Evolutionary conservation across 2,888 invertebrate genomes (phyloP).

Genomic region (Drosophila helvetica): DNA sequence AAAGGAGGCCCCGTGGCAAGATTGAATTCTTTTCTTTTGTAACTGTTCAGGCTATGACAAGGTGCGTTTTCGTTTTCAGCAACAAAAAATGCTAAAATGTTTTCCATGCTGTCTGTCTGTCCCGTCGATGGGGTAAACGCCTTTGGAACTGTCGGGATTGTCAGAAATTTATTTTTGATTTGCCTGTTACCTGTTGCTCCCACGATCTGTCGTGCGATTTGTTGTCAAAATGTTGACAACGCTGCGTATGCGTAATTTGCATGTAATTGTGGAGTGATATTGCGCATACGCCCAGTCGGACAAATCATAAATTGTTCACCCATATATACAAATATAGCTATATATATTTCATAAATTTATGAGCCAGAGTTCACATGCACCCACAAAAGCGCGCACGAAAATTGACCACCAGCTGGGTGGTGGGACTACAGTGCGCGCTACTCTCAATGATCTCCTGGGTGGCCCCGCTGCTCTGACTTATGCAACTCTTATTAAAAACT

Average conservation of each 20-base stretch:
- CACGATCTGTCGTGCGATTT: conserved; percentile 77
- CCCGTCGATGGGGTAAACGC: conserved; percentile 49
- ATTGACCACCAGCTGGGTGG: conserved; percentile 67
- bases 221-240: conserved; percentile 58
- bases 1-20: conserved; percentile 49
- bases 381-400: conserved; percentile 50
- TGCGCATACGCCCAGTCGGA: conserved; percentile 63
- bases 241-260: conserved; percentile 59
- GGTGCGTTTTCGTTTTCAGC: conserved; percentile 60
- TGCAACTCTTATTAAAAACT: conserved; percentile 68
- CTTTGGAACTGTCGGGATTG: conserved; percentile 48
- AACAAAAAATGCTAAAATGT: conserved; percentile 70
- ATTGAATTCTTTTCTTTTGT: conserved; percentile 55
- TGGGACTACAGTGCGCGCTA: conserved; percentile 16
- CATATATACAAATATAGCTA: conserved; percentile 8
- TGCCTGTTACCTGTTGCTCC: conserved; percentile 52
- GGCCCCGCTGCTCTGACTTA: conserved; percentile 58
- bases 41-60: conserved; percentile 69
- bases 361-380: conserved; percentile 73
- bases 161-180: conserved; percentile 42
- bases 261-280: conserved; percentile 52
- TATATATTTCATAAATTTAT: conserved; percentile 56
- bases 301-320: conserved; percentile 62
- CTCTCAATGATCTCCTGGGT: conserved; percentile 59
- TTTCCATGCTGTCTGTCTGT: conserved; percentile 62